Conservation (phyloP, 2,888 invertebrate genomes). For the Ceramica pisi region DNA sequence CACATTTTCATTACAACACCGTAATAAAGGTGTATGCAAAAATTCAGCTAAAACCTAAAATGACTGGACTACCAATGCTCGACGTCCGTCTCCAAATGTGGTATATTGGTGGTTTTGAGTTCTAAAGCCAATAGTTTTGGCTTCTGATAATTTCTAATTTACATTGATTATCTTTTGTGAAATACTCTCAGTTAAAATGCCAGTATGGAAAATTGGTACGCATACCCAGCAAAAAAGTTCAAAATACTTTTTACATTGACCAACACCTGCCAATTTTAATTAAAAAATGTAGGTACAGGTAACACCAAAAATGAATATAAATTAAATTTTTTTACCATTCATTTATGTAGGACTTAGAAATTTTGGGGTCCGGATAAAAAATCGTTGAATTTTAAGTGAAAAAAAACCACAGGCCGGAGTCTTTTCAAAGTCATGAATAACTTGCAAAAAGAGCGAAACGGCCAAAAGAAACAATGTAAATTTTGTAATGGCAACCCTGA, state of each 20-base stretch:
- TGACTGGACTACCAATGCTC: no score
- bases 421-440: slow-evolving; percentile 58
- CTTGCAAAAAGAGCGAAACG: slow-evolving; percentile 30
- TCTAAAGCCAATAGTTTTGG: neutral
- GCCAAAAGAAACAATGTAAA: slow-evolving; percentile 44
- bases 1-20: no score
- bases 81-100: no score
- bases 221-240: neutral
- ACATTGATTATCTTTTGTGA: neutral
- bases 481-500: slow-evolving; percentile 51
- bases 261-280: slow-evolving; percentile 20
- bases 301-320: slow-evolving; percentile 50
- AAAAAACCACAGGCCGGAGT: slow-evolving; percentile 34
- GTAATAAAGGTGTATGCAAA: no score
- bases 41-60: no score
- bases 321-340: slow-evolving; percentile 60
- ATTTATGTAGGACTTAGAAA: slow-evolving; percentile 62
- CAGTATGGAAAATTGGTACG: neutral
- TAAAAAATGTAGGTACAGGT: slow-evolving; percentile 15
- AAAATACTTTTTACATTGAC: neutral
- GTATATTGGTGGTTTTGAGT: no score
- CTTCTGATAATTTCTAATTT: neutral
- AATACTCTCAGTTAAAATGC: neutral
- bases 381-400: slow-evolving; percentile 57
- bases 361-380: slow-evolving; percentile 42